These are phyloP conservation scores for Ariopsis seemanni DNA, from an alignment of 2,113 vertebrate species.

Conservation along the genomic window DNA sequence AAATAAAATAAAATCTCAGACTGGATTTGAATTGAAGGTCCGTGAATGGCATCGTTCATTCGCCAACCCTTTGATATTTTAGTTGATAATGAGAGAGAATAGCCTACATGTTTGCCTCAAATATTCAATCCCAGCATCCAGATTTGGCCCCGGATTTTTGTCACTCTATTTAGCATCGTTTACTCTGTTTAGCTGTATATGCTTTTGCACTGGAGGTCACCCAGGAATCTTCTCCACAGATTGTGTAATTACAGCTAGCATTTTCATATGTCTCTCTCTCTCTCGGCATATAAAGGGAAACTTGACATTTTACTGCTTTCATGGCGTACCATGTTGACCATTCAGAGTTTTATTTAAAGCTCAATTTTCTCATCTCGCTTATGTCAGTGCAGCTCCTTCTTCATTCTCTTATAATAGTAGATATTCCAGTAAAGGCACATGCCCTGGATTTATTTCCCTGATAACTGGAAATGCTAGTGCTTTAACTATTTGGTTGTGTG, in stretches of 20 bases:
- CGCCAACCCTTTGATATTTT: neutral
- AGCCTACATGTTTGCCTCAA: neutral
- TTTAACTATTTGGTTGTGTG: neutral
- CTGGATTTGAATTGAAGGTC: constrained; percentile 1
- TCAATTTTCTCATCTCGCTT: constrained; percentile 23
- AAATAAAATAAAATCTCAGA: neutral
- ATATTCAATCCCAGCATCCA: constrained; percentile 7
- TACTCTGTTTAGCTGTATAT: neutral
- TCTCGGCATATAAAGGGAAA: constrained; percentile 54
- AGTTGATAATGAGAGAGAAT: constrained; percentile 12
- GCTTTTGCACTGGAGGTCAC: constrained; percentile 31
- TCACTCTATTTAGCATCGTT: constrained; percentile 29
- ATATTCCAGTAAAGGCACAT: constrained; percentile 43
- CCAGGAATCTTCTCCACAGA: constrained; percentile 45
- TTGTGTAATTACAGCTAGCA: constrained; percentile 53
- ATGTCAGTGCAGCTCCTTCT: constrained; percentile 21
- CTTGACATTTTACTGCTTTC: constrained; percentile 52
- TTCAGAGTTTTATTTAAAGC: constrained; percentile 46
- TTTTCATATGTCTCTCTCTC: constrained; percentile 43
- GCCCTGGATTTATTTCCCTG: constrained; percentile 12
- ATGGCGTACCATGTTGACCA: constrained; percentile 44
- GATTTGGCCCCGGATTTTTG: neutral
- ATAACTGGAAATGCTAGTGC: constrained; percentile 22
- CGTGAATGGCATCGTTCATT: neutral
- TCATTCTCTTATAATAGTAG: constrained; percentile 43